phyloP scores from a whole-genome alignment of 2,888 invertebrate genomes.

The Megastigmus dorsalis region DNA sequence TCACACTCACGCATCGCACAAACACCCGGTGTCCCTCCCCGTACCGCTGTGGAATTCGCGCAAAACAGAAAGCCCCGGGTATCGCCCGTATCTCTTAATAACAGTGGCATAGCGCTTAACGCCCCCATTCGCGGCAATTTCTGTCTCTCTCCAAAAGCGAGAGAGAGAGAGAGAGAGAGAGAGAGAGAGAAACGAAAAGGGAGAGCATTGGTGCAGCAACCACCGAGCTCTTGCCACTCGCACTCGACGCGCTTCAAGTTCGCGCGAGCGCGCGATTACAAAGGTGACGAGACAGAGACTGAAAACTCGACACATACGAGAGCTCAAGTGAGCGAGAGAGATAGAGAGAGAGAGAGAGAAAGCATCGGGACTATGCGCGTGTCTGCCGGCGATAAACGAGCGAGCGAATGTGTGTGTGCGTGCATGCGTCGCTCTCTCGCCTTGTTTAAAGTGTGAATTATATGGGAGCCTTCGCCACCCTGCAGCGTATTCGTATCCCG shows the following conservation, averaged over 20 bases:
- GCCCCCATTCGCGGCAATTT: neutral
- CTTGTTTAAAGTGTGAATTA: constrained; percentile 38
- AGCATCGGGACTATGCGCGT: constrained; percentile 21
- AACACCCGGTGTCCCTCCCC: too few species aligned
- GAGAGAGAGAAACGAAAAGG: too few species aligned
- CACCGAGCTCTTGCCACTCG: too few species aligned
- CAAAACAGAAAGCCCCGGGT: constrained; percentile 1
- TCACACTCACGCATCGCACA: too few species aligned
- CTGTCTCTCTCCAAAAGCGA: too few species aligned
- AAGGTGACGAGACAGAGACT: neutral
- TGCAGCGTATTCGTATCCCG: too few species aligned
- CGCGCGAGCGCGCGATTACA: constrained; percentile 4
- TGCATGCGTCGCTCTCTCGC: too few species aligned
- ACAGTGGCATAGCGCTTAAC: neutral
- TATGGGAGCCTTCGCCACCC: neutral
- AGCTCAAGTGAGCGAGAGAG: too few species aligned
- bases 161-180: too few species aligned
- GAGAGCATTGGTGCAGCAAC: too few species aligned
- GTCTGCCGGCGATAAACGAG: constrained; percentile 46
- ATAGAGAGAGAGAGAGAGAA: too few species aligned
- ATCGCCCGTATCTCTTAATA: constrained; percentile 43
- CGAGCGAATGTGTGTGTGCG: too few species aligned
- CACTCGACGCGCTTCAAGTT: constrained; percentile 9
- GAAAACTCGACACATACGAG: neutral
- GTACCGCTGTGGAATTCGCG: neutral